Conservation (phyloP, 1,140 invertebrate species). For the Phocides pigmalion region DNA sequence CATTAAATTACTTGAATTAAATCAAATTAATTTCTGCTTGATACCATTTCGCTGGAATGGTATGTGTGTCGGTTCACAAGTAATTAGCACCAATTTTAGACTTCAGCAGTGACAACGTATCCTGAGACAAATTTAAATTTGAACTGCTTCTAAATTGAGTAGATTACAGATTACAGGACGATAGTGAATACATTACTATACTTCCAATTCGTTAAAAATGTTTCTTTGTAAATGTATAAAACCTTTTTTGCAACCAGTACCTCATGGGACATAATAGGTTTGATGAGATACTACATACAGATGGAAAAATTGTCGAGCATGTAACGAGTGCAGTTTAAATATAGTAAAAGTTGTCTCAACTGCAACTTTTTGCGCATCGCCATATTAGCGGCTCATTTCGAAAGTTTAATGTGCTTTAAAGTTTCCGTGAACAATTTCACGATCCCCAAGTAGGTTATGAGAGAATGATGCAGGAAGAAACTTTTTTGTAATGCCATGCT, state of each 20-base stretch:
- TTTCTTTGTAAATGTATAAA: no score
- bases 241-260: neutral
- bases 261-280: constrained; percentile 4
- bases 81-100: no score
- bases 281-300: constrained; percentile 4
- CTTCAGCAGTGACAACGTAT: no score
- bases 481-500: constrained; percentile 15
- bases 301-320: constrained; percentile 10
- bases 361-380: constrained; percentile 19
- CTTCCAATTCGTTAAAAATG: no score
- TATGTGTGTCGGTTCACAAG: no score
- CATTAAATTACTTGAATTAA: no score
- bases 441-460: constrained; percentile 25
- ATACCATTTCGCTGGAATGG: no score
- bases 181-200: no score
- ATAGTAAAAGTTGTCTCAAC: constrained; percentile 33
- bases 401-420: constrained; percentile 38
- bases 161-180: no score
- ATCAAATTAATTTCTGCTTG: no score
- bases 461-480: constrained; percentile 23
- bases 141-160: no score
- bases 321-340: constrained; percentile 14
- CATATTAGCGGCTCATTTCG: constrained; percentile 36
- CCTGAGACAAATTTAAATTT: no score
- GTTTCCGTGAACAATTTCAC: constrained; percentile 33